Percentiles rank a stretch among this genome's conserved stretches.
Evolutionary conservation across 2,113 vertebrate genomes (phyloP).

Genomic region (Ascaphus truei): DNA sequence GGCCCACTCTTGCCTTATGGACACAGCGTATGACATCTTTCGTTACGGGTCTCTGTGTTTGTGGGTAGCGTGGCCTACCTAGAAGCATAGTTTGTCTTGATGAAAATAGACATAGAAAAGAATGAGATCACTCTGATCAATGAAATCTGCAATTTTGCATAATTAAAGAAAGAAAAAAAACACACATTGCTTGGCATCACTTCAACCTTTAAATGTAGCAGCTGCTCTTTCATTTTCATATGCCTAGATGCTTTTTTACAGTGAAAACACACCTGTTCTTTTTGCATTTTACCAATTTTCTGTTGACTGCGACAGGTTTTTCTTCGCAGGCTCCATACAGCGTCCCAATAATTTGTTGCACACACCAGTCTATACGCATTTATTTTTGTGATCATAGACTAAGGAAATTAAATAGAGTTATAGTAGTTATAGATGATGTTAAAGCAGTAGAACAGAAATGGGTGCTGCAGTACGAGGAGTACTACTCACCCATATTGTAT

Average conservation of each 20-base stretch:
- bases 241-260: constrained; percentile 60
- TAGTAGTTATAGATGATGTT: no score
- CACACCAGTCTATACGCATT: constrained; percentile 35
- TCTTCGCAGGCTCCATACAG: not conserved
- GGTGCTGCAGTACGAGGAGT: no score
- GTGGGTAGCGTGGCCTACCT: no score
- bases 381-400: no score
- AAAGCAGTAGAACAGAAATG: no score
- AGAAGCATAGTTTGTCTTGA: no score
- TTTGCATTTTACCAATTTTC: constrained; percentile 60
- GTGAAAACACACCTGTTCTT: constrained; percentile 74
- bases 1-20: no score
- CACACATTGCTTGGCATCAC: constrained; percentile 62
- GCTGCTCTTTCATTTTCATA: constrained; percentile 73
- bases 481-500: no score
- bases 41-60: no score
- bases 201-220: constrained; percentile 68
- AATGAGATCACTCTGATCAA: constrained; percentile 43
- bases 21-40: no score
- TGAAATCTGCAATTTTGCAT: constrained; percentile 60
- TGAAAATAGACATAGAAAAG: not conserved
- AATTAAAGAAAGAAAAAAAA: constrained; percentile 57
- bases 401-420: no score
- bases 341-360: not conserved
- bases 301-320: constrained; percentile 47